Base-by-base conservation (phyloP, 1,140 invertebrate genomes). In the Trichonephila clavipes region DNA sequence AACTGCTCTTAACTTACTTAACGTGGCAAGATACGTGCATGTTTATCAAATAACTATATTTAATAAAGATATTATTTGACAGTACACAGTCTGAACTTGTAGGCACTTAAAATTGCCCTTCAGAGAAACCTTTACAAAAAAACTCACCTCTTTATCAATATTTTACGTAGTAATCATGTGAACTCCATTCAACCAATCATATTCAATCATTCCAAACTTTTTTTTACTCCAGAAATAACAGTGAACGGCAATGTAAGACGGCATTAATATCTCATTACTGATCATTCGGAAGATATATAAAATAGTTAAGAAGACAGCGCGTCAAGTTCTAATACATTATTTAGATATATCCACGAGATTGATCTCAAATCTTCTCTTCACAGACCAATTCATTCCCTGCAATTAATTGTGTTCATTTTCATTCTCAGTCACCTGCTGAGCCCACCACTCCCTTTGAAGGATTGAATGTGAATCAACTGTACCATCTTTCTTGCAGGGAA, bases 401-500 rank as follows among this genome's bases (percentile, higher is more conserved):
- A 69, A 69, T 24, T 69, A 69, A 69, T 69, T 77, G 4, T 28
- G 16, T 18, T 16, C 16, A 18, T 19, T 62, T 62, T 21, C 61
- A 34, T 77, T 77, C 24, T 16, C 69, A 59, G 34, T 85, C 51
- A 18, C 82, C 82, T 61, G 51, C 82, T 85, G 82, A 16, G 82
- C 24, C 58, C 82, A 85, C 82, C 82, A 85, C 82, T 59, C 82
- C 82, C 82, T 85, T 24, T 2, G 44, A 21, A 10, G 82, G 82
- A 85, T 85, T 61, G 82, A 85, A 85, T 85, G 44, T 85, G 82
- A 51, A 85, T 85, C 44, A 61, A 59, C 51, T 21, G 21, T 85
- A 44, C 82, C 82, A 85, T 83, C 81, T 44, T 58, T 58, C 81
- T 83, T 83, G 81, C 8, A 58, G 44, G 21, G 51, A 61, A 85